These are phyloP conservation scores for Catharus bicknelli DNA, from an alignment of 2,113 vertebrate genomes.

Conservation along the genomic window DNA sequence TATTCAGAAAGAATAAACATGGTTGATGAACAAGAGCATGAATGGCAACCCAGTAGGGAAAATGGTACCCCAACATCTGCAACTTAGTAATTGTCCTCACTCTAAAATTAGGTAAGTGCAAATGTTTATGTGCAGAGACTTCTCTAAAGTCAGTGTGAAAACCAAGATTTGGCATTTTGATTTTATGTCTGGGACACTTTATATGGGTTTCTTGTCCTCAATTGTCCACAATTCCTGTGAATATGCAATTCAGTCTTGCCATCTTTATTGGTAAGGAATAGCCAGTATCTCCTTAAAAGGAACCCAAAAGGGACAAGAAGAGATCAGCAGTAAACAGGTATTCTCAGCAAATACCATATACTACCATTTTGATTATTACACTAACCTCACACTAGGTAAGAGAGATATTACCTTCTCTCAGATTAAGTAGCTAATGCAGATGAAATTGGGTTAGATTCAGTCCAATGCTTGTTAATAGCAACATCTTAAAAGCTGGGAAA, in stretches of 20 bases:
- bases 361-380: not conserved
- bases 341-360: not conserved
- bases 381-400: not conserved
- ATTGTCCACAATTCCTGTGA: too few species aligned
- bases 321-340: not conserved
- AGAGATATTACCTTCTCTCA: not conserved
- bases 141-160: slow-evolving; percentile 62
- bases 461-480: not conserved
- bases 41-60: slow-evolving; percentile 12
- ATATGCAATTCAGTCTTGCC: not conserved
- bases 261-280: slow-evolving; percentile 25
- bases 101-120: slow-evolving; percentile 57
- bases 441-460: accelerated
- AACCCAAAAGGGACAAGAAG: not conserved
- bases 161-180: slow-evolving; percentile 44
- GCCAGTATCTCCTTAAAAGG: not conserved
- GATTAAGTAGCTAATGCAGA: not conserved
- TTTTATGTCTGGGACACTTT: slow-evolving; percentile 48
- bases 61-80: slow-evolving; percentile 14
- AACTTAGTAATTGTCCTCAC: slow-evolving; percentile 56
- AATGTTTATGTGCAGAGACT: slow-evolving; percentile 36
- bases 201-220: not conserved
- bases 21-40: slow-evolving; percentile 16
- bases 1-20: slow-evolving; percentile 69
- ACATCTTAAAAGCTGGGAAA: not conserved